Base-by-base conservation (phyloP, 1,140 invertebrate genomes). In the Temnothorax nylanderi region DNA sequence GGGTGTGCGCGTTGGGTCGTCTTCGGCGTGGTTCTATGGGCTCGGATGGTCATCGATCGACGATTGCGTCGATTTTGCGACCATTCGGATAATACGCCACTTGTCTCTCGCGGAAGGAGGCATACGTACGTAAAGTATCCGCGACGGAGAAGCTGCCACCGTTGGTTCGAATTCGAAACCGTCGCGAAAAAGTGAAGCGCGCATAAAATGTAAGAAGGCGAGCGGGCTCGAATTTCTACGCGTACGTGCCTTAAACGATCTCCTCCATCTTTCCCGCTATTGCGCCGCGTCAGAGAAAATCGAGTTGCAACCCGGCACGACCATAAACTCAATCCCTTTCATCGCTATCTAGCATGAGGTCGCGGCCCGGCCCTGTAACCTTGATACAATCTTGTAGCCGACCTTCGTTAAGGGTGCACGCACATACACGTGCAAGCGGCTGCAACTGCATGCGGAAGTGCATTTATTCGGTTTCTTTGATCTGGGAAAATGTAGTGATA, bases 351-450 rank as follows among this genome's bases (percentile, higher is more conserved):
- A 72, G 71, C 56, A 60, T 26, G 56, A 74, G 21, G 58, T 78
- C 34, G 56, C n/a, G n/a, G 13, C n/a, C 41, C 72, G 41, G 8
- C 4, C 34, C 84, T 85, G 47, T 80, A 64, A 78, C 60, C 49
- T 54, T 85, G 88, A 90, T 89, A 87, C 85, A 75, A 75, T 89
- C 74, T 72, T 51, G 65, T 74, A 74, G 44, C 49, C 58, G 76
- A 71, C 21, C 71, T n/a, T 51, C 76, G 44, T 41, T 11, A 60
- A 16, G 32, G n/a, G 49, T 77, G 34, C 69, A 54, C 13, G 34
- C 69, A 54, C 13, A 67, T 69, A 54, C 69, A 87, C 76, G 84
- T 90, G 65, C 72, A 47, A 90, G 44, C 47, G 47, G 32, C 41
- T 37, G 65, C 78, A 58, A 72, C 41, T 75, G 67, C 77, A 37